A percentile compares a stretch with the other conserved stretches of the same genome.
phyloP scores from a whole-genome alignment of 2,888 invertebrate genomes.

The Ormyrus nitidulus region DNA sequence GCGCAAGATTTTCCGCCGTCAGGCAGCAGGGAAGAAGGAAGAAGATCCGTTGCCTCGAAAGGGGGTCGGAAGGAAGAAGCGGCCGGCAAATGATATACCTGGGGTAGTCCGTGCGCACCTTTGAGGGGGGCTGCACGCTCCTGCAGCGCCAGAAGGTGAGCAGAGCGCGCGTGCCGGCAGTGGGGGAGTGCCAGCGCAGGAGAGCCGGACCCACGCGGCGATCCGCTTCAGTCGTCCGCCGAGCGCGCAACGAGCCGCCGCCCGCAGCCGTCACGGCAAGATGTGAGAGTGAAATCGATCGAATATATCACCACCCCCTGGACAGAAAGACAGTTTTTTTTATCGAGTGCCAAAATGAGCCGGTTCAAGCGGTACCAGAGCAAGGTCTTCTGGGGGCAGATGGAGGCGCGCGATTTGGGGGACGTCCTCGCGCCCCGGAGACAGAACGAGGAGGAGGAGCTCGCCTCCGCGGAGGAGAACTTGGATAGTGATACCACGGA shows the following conservation, averaged over 20 bases:
- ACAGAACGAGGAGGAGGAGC: neutral
- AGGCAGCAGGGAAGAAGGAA: no score
- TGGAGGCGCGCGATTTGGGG: constrained; percentile 66
- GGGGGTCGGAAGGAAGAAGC: constrained; percentile 18
- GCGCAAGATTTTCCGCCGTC: no score
- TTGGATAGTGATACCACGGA: constrained; percentile 50
- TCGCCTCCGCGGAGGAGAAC: constrained; percentile 1
- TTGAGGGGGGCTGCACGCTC: neutral
- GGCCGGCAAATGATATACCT: constrained; percentile 36
- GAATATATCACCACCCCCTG: neutral
- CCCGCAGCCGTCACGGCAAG: neutral
- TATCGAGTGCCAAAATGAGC: constrained; percentile 63
- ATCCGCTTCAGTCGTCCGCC: neutral
- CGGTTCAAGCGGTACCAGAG: constrained; percentile 71
- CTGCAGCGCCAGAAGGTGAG: constrained; percentile 63
- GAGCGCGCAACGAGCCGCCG: neutral
- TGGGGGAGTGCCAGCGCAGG: constrained; percentile 8
- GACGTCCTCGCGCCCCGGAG: neutral
- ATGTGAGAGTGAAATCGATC: neutral
- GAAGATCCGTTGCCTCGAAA: no score
- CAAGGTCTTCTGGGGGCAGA: constrained; percentile 71
- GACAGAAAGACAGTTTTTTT: neutral
- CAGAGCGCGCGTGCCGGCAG: neutral
- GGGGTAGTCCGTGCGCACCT: constrained; percentile 42
- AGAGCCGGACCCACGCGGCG: no score